A percentile compares a stretch with the other conserved stretches of the same genome.
These are phyloP conservation scores for Dicrurus megarhynchus DNA, from an alignment of 2,113 vertebrate genomes.

Conservation along the genomic window DNA sequence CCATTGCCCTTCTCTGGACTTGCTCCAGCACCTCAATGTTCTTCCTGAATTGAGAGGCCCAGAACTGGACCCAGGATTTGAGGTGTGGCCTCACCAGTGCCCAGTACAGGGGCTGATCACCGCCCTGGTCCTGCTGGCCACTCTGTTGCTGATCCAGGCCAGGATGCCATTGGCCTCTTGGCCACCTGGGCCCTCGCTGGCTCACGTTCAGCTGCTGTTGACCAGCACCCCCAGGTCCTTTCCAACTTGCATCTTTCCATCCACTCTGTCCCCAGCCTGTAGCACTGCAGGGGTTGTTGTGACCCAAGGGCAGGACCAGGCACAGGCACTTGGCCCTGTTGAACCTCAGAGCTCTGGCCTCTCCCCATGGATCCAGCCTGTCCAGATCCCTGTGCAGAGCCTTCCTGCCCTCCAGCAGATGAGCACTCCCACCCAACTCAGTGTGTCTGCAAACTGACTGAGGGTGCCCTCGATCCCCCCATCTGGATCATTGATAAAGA, in stretches of 20 bases:
- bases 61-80: background rate
- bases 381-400: background rate
- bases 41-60: rapidly evolving
- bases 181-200: background rate
- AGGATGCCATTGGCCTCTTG: background rate
- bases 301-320: background rate
- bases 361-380: background rate
- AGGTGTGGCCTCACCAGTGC: background rate
- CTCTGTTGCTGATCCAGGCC: background rate
- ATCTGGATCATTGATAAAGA: too few relatives aligned
- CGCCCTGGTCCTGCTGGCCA: background rate
- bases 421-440: too few relatives aligned
- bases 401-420: too few relatives aligned
- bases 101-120: rapidly evolving
- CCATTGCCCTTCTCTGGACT: background rate
- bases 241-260: background rate
- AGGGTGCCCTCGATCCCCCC: background rate
- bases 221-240: background rate
- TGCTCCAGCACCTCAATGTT: background rate
- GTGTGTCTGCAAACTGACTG: background rate
- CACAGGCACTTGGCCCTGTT: background rate
- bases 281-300: background rate
- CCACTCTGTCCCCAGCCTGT: background rate
- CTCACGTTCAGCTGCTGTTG: background rate
- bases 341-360: background rate